Evolutionary conservation across 2,113 vertebrate species (phyloP).

Genomic region (Ammodytes marinus): DNA sequence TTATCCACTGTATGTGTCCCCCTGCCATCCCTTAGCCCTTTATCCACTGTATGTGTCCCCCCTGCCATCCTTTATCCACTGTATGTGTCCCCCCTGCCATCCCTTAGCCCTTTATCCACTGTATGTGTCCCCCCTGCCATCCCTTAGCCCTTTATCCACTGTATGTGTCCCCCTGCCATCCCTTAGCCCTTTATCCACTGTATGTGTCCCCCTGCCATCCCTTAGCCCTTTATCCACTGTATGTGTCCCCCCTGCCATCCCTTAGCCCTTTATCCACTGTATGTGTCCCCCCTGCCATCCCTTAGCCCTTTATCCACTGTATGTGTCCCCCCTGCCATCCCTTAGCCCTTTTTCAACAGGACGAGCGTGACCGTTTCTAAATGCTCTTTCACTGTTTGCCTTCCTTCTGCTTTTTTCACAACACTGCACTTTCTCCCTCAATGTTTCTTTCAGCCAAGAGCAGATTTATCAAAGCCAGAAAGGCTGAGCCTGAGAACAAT

Average conservation of each 20-base stretch:
- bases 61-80: not conserved
- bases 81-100: too few relatives aligned
- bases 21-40: not conserved
- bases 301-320: not conserved
- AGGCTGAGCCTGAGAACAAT: slow-evolving; percentile 62
- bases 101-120: not conserved
- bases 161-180: too few relatives aligned
- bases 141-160: not conserved
- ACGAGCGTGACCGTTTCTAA: not conserved
- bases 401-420: not conserved
- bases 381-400: not conserved
- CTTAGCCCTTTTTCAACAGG: not conserved
- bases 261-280: not conserved
- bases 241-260: too few relatives aligned
- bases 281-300: too few relatives aligned
- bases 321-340: too few relatives aligned
- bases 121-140: too few relatives aligned
- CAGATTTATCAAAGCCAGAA: slow-evolving; percentile 85
- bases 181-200: not conserved
- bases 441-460: slow-evolving; percentile 44
- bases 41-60: too few relatives aligned
- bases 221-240: not conserved
- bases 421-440: not conserved
- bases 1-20: too few relatives aligned
- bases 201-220: too few relatives aligned